Evolutionary conservation across 2,888 invertebrate genomes (phyloP), one percentile per base, ranked within the genome.

Genomic region (Drosophila quinaria): DNA sequence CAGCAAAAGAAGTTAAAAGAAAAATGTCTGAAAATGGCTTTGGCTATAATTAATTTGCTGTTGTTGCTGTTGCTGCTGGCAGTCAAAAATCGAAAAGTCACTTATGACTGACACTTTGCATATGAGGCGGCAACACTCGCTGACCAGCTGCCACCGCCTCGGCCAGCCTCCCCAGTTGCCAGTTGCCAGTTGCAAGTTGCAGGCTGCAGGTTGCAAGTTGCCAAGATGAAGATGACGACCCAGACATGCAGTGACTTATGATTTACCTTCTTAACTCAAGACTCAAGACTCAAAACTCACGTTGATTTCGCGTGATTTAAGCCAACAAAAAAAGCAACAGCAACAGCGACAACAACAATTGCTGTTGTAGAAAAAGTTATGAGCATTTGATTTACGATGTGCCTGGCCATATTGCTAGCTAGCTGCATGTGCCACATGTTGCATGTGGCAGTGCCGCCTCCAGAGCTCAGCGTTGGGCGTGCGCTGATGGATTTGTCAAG

Each of bases 71-170:
- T 56, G 81, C 58, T 80, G 81, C 78, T 80, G 74, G 89, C 89
- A 79, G 74, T 68, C 81, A 84, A 85, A 85, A 86, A 89, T 89
- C 81, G 78, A 87, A 86, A 86, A 87, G 85, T 87, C 86, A 87
- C 88, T 86, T 87, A 81, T 89, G 86, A 86, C 86, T 89, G 89
- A 86, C 86, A 89, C 88, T 89, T 86, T 86, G 89, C 86, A 89
- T 86, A 85, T 67, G 73, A 80, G 81, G 81, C 82, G 82, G 81
- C 70, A 79, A 66, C 80, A 46, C 49, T 33, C 42, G 55, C 64
- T 56, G 59, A 61, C 73, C 62, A 51, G 37, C 64, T 35, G 60
- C 78, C 66, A 56, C 66, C 62, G 33, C 70, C 49, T 25, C 35
- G 29, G 11, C 15, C 25, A 19, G 15, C 42, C 49, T 41, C 11